A percentile compares a stretch with the other conserved stretches of the same genome.
Conservation (phyloP, 2,797 vertebrate species). For the Chanos chanos region DNA sequence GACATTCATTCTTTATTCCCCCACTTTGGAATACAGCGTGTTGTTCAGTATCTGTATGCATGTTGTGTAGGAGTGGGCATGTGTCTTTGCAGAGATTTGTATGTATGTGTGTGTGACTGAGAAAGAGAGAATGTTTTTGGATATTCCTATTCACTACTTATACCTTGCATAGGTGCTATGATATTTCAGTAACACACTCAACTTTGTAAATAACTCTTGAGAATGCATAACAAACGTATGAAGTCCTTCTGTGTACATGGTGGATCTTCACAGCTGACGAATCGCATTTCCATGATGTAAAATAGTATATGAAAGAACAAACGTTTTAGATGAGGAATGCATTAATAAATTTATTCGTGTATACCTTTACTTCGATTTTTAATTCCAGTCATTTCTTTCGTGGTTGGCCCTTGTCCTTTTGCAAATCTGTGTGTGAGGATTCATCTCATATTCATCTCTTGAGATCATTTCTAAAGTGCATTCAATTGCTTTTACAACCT, state of each 20-base stretch:
- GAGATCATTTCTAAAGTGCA: slow-evolving; percentile 54
- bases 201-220: slow-evolving; percentile 63
- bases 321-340: slow-evolving; percentile 58
- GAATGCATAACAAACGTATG: slow-evolving; percentile 34
- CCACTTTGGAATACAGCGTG: neutral
- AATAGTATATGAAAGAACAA: slow-evolving; percentile 50
- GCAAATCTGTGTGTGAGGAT: too few species aligned
- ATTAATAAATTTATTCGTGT: slow-evolving; percentile 64
- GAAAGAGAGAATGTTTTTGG: neutral
- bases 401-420: too few species aligned
- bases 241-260: too few species aligned
- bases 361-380: too few species aligned
- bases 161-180: slow-evolving; percentile 26
- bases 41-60: slow-evolving; percentile 19
- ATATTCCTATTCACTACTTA: neutral
- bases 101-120: slow-evolving; percentile 41
- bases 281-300: slow-evolving; percentile 63
- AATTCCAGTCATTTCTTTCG: too few species aligned
- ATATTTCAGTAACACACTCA: slow-evolving; percentile 55
- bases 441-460: neutral
- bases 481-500: slow-evolving; percentile 68
- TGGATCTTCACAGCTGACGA: slow-evolving; percentile 40
- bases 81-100: slow-evolving; percentile 59
- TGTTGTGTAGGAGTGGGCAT: slow-evolving; percentile 55
- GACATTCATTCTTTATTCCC: slow-evolving; percentile 17